Conservation (phyloP, 92 coral and sea anemone species). For the Epizoanthus rinbou region DNA sequence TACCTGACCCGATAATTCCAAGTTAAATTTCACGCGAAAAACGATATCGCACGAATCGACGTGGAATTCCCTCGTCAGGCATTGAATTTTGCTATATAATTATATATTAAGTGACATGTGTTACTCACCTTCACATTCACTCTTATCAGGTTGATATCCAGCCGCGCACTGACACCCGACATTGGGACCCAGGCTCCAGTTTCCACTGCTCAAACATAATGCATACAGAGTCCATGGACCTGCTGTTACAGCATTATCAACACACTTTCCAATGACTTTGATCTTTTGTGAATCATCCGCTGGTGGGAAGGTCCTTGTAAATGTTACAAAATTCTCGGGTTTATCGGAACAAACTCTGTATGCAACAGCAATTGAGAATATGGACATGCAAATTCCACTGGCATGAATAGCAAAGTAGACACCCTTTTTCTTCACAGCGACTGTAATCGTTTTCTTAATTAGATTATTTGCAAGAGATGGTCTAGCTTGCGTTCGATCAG, state of each 20-base stretch:
- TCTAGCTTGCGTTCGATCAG: background rate
- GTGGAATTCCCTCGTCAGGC: no score
- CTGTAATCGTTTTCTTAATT: background rate
- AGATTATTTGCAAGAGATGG: slow-evolving; percentile 17
- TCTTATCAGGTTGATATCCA: slow-evolving; percentile 2
- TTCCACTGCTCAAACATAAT: no score
- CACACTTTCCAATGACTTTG: slow-evolving; percentile 19
- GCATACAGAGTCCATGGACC: background rate
- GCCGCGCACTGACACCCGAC: background rate
- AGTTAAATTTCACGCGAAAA: no score
- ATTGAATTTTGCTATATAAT: no score
- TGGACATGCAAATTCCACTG: background rate
- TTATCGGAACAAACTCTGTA: no score
- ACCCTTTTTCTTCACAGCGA: slow-evolving; percentile 11
- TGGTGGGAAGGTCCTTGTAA: background rate
- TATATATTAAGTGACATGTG: no score
- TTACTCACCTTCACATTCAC: background rate
- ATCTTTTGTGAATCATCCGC: background rate
- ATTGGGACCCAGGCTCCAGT: no score
- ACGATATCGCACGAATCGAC: no score
- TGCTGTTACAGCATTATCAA: background rate
- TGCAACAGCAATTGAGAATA: no score
- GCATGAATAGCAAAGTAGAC: slow-evolving; percentile 24
- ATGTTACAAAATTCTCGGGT: background rate
- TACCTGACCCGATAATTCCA: no score